Percentiles rank a stretch among this genome's conserved stretches.
phyloP scores from a whole-genome alignment of 2,888 invertebrate genomes.

The Eilema sororculum region DNA sequence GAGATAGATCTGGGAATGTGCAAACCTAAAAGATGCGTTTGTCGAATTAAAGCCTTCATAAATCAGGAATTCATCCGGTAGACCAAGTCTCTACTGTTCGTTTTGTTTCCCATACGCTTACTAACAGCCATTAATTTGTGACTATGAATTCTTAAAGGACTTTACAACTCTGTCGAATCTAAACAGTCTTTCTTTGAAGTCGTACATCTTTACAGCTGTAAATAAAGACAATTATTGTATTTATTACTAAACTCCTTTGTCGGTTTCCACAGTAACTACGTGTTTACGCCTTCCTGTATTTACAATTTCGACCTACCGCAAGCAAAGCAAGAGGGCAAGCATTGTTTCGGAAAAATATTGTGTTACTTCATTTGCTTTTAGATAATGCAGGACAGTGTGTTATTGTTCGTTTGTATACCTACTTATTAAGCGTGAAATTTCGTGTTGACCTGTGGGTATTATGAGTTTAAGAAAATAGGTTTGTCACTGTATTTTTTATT shows the following conservation, averaged over 20 bases:
- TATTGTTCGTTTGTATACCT: constrained; percentile 54
- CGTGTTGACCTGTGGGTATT: constrained; percentile 21
- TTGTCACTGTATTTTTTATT: background rate
- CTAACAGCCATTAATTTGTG: background rate
- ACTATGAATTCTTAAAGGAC: constrained; percentile 14
- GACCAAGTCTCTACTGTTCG: background rate
- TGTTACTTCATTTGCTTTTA: constrained; percentile 56
- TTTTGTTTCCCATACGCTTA: constrained; percentile 2
- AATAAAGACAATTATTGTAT: constrained; percentile 32
- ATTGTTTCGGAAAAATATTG: constrained; percentile 46
- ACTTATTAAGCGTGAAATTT: constrained; percentile 30
- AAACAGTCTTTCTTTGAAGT: constrained; percentile 18
- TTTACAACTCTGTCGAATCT: constrained; percentile 12
- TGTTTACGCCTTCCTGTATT: constrained; percentile 66
- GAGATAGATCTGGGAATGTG: too few relatives aligned
- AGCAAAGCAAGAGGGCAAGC: constrained; percentile 39
- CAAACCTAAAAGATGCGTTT: too few relatives aligned
- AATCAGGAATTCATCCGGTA: background rate
- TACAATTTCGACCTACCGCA: constrained; percentile 74
- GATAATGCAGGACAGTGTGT: constrained; percentile 58
- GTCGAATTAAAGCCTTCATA: background rate
- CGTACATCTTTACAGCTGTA: constrained; percentile 20
- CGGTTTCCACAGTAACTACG: constrained; percentile 62
- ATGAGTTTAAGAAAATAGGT: background rate
- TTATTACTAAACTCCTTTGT: constrained; percentile 61